These are phyloP conservation scores for Hemicrepidius hirtus DNA, from an alignment of 2,888 invertebrate species.

Conservation along the genomic window DNA sequence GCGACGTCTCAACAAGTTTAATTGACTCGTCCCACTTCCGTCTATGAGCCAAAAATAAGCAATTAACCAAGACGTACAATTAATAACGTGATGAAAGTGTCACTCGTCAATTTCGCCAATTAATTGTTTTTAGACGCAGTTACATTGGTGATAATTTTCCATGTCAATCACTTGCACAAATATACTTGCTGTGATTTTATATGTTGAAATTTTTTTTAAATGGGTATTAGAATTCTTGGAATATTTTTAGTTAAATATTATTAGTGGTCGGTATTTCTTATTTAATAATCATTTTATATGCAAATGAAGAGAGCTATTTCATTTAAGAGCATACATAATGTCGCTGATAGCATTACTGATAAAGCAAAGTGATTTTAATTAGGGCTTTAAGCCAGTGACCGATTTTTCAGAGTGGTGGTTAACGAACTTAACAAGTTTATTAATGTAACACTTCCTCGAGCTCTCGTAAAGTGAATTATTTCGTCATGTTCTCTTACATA, in stretches of 20 bases:
- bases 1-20: slow-evolving; percentile 7
- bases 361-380: slow-evolving; percentile 13
- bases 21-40: neutral
- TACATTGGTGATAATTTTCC: neutral
- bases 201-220: too few relatives aligned
- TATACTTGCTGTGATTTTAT: too few relatives aligned
- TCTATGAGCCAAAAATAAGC: slow-evolving; percentile 22
- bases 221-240: too few relatives aligned
- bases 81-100: slow-evolving; percentile 10
- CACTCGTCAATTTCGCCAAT: slow-evolving; percentile 19
- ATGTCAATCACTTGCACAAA: neutral
- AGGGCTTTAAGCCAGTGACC: slow-evolving; percentile 18
- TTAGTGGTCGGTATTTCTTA: neutral
- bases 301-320: neutral
- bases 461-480: slow-evolving; percentile 3
- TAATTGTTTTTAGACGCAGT: slow-evolving; percentile 7
- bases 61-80: slow-evolving; percentile 21
- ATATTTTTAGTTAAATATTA: too few relatives aligned
- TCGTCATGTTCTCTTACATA: neutral
- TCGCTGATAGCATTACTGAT: neutral
- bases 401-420: slow-evolving; percentile 15
- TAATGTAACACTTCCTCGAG: slow-evolving; percentile 4
- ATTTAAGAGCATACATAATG: neutral
- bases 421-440: slow-evolving; percentile 13
- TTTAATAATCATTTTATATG: neutral